A percentile compares a stretch with the other conserved stretches of the same genome.
Conservation (phyloP, 2,888 invertebrate species). For the Scelioninae gen. 2 region DNA sequence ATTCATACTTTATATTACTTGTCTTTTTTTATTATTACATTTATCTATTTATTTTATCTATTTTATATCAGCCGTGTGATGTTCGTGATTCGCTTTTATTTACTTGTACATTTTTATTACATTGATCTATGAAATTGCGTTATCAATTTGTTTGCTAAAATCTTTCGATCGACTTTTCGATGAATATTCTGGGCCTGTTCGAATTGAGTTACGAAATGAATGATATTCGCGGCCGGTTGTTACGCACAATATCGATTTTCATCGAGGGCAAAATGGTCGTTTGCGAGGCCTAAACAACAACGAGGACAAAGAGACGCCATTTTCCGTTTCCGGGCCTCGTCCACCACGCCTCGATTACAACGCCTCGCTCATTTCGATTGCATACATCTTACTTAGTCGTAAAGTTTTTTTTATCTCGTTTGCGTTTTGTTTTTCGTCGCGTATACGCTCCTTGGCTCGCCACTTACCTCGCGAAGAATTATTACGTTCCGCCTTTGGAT, state of each 20-base stretch:
- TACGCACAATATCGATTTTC: constrained; percentile 67
- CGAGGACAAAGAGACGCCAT: constrained; percentile 67
- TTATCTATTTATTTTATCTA: constrained; percentile 1
- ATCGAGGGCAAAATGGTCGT: constrained; percentile 70
- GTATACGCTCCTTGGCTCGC: constrained; percentile 10
- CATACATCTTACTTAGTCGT: constrained; percentile 21
- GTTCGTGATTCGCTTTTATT: constrained; percentile 29
- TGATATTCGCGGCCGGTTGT: constrained; percentile 43
- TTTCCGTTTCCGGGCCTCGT: constrained; percentile 60
- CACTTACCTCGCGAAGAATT: constrained; percentile 50
- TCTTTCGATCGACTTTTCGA: constrained; percentile 44
- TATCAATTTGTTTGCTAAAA: constrained; percentile 10
- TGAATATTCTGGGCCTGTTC: constrained; percentile 56
- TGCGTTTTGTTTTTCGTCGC: constrained; percentile 15
- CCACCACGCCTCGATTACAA: constrained; percentile 54
- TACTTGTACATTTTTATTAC: not conserved
- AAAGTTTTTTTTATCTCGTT: not conserved
- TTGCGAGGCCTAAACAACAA: constrained; percentile 64
- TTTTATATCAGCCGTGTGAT: constrained; percentile 36
- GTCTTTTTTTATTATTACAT: constrained; percentile 35
- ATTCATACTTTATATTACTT: no score
- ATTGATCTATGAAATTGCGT: not conserved
- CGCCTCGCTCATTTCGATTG: constrained; percentile 37
- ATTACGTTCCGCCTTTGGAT: constrained; percentile 16
- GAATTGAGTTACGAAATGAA: constrained; percentile 54